Evolutionary conservation across 2,797 vertebrate genomes (phyloP), one percentile per base, ranked within the genome.

Genomic region (Antennarius maculatus): DNA sequence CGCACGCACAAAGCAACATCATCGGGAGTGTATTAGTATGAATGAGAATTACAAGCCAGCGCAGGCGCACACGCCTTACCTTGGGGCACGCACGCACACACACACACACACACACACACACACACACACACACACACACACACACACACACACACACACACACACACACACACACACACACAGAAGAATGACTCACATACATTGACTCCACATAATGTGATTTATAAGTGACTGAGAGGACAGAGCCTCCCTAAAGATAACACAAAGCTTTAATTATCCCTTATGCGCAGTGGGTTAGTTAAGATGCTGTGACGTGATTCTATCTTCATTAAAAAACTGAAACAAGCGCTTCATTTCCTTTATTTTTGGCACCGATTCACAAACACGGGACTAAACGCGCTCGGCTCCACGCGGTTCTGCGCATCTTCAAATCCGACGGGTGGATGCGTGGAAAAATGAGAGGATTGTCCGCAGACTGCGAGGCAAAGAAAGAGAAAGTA

Each of bases 161-260:
- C 23, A 23, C 23, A 23, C 23, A 23, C 23, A 23, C 23, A 23
- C 23, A 23, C 23, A 23, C 76, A 79, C 58, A 71, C 61, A 79
- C 78, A 77, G 76, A 73, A 78, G 66, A 71, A 59, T 77, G 81
- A 76, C 76, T 81, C 79, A 79, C 64, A 71, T 72, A 77, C 76
- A 72, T 84, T 84, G 77, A 84, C 74, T 68, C 68, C 72, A 76
- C 66, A 67, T 87, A 89, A 90, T 82, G 80, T 79, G 80, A 88
- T 88, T 89, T 90, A 89, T 79, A 89, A 88, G 87, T 88, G 84
- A 88, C 72, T 58, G 81, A 80, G 83, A 87, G 84, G 88, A 80
- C 86, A 87, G 62, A 53, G 77, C 73, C 80, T 75, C 62, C 61
- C 77, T 61, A 49, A 78, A 77, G 79, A 81, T 80, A 83, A 79